These are phyloP conservation scores for Himantopus leucocephalus DNA, from an alignment of 2,113 vertebrate genomes.

Conservation along the genomic window DNA sequence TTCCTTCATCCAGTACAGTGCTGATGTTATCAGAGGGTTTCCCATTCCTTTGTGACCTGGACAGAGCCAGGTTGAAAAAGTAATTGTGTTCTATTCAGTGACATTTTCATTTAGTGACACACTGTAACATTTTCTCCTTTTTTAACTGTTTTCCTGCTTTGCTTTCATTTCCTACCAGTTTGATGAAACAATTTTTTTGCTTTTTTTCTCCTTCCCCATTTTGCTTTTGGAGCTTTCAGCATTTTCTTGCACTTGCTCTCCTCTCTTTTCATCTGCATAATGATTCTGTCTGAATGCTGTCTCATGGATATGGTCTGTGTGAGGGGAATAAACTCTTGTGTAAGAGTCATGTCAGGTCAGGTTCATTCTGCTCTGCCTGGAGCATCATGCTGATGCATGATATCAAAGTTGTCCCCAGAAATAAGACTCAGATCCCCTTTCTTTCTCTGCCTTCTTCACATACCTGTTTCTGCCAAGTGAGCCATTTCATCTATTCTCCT, in stretches of 20 bases:
- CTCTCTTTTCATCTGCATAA: neutral
- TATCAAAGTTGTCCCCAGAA: neutral
- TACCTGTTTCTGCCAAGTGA: neutral
- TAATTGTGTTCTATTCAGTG: neutral
- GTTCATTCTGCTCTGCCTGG: neutral
- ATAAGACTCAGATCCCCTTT: neutral
- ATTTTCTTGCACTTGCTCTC: neutral
- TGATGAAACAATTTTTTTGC: neutral
- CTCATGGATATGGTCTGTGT: neutral
- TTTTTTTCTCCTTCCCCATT: neutral
- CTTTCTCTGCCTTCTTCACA: neutral
- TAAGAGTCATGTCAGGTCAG: neutral
- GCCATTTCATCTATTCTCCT: neutral
- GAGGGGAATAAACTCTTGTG: neutral
- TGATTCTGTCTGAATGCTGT: neutral
- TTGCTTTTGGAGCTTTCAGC: neutral
- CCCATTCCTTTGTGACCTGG: neutral
- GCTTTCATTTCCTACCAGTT: neutral
- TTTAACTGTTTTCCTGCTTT: neutral
- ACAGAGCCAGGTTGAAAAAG: neutral
- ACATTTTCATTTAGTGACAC: neutral
- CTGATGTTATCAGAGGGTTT: neutral
- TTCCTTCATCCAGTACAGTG: neutral
- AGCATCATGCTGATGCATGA: neutral
- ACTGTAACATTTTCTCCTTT: neutral